Conservation (phyloP, 2,888 invertebrate species). For the Onthophagus sagittarius region DNA sequence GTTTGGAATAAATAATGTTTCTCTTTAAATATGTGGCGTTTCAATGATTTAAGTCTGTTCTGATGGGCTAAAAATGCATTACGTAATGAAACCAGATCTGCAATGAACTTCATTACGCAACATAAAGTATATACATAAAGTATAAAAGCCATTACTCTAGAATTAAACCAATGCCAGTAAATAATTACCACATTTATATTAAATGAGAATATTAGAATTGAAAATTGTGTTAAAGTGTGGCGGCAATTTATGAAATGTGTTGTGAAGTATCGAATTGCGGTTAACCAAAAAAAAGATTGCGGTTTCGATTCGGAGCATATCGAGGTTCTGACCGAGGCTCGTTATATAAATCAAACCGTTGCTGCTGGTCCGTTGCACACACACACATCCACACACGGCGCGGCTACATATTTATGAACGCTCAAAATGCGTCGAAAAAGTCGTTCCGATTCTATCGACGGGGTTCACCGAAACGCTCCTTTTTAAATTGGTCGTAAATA, state of each 20-base stretch:
- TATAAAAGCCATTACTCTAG: too few relatives aligned
- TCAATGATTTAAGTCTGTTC: too few relatives aligned
- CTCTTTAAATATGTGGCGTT: too few relatives aligned
- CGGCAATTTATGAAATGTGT: constrained; percentile 24
- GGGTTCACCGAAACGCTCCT: background rate
- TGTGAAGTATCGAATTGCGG: constrained; percentile 11
- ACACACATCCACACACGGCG: background rate
- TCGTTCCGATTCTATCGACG: constrained; percentile 33
- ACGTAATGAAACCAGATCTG: too few relatives aligned
- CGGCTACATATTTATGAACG: constrained; percentile 43
- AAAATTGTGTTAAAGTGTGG: constrained; percentile 16
- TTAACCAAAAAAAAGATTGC: constrained; percentile 30
- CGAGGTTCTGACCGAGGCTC: constrained; percentile 26
- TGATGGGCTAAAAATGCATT: too few relatives aligned
- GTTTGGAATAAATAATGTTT: too few relatives aligned
- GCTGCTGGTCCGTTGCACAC: background rate
- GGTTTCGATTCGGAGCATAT: constrained; percentile 10
- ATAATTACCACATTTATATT: too few relatives aligned
- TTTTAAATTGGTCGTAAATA: background rate
- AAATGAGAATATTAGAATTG: background rate
- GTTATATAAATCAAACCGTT: constrained; percentile 42
- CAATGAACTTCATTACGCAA: too few relatives aligned
- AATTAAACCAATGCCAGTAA: too few relatives aligned
- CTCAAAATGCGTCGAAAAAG: constrained; percentile 42
- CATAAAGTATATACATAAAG: too few relatives aligned